Percentiles rank a stretch among this genome's conserved stretches.
phyloP scores from a whole-genome alignment of 1,140 invertebrate species.

The Callitettix versicolor region DNA sequence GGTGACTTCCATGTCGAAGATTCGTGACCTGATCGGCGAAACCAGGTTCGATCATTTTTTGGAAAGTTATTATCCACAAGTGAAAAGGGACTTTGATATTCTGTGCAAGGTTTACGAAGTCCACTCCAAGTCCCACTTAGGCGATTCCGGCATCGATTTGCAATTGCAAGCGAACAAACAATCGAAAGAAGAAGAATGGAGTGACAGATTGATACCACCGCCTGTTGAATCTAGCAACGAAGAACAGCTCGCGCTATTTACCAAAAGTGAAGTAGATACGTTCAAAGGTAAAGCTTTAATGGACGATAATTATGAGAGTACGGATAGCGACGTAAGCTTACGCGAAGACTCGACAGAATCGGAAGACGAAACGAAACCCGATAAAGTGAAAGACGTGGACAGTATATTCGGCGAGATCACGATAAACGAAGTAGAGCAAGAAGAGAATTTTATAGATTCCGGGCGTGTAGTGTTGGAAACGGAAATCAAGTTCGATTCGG shows the following conservation, averaged over 20 bases:
- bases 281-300: neutral
- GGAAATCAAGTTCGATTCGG: constrained; percentile 64
- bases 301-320: constrained; percentile 1
- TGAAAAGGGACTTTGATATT: constrained; percentile 51
- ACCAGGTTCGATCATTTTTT: constrained; percentile 47
- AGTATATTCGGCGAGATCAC: constrained; percentile 9
- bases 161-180: constrained; percentile 15
- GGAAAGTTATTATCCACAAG: constrained; percentile 36
- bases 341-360: constrained; percentile 10
- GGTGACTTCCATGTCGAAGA: constrained; percentile 50
- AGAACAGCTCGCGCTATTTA: no score
- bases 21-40: constrained; percentile 49
- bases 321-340: neutral
- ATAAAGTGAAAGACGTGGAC: constrained; percentile 3
- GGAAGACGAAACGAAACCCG: constrained; percentile 28
- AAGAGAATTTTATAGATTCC: constrained; percentile 11
- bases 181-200: constrained; percentile 19
- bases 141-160: constrained; percentile 26
- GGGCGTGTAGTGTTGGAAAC: constrained; percentile 60
- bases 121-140: constrained; percentile 20
- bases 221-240: no score
- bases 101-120: constrained; percentile 54
- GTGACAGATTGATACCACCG: no score
- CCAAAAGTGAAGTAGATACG: no score
- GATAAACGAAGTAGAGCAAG: neutral